phyloP scores from a whole-genome alignment of 2,113 vertebrate species.

The Neolamprologus devosi region DNA sequence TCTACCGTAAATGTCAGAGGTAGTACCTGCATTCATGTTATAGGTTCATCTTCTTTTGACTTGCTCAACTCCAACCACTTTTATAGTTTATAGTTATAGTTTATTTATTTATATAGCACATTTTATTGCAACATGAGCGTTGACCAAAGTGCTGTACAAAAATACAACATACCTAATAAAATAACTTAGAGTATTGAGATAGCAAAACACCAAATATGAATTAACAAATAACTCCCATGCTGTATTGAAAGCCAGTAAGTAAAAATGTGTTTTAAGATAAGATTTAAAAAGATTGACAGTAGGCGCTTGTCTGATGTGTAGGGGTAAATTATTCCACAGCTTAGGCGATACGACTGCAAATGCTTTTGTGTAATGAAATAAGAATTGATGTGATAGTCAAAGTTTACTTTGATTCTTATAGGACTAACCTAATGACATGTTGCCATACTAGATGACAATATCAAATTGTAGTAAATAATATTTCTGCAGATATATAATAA shows the following conservation, averaged over 20 bases:
- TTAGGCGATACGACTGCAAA: not conserved
- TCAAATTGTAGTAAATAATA: not conserved
- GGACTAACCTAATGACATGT: not conserved
- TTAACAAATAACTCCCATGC: not conserved
- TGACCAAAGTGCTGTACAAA: not conserved
- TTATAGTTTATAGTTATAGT: not conserved
- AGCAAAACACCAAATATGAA: not conserved
- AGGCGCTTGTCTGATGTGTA: fast-evolving
- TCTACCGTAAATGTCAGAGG: not conserved
- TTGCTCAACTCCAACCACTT: not conserved
- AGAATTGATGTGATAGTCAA: not conserved
- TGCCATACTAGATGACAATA: not conserved
- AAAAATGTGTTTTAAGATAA: not conserved
- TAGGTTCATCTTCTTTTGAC: not conserved
- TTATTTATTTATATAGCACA: not conserved
- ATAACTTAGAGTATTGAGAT: not conserved
- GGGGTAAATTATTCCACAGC: not conserved
- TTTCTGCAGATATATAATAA: not conserved
- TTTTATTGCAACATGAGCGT: not conserved
- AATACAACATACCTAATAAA: not conserved
- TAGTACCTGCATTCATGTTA: not conserved
- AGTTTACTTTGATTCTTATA: not conserved
- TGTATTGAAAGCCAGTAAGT: not conserved
- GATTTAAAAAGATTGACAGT: not conserved
- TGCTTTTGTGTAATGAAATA: not conserved